Percentiles rank a stretch among this genome's conserved stretches.
Evolutionary conservation across 1,140 invertebrate genomes (phyloP).

Genomic region (Subanguina moxae): DNA sequence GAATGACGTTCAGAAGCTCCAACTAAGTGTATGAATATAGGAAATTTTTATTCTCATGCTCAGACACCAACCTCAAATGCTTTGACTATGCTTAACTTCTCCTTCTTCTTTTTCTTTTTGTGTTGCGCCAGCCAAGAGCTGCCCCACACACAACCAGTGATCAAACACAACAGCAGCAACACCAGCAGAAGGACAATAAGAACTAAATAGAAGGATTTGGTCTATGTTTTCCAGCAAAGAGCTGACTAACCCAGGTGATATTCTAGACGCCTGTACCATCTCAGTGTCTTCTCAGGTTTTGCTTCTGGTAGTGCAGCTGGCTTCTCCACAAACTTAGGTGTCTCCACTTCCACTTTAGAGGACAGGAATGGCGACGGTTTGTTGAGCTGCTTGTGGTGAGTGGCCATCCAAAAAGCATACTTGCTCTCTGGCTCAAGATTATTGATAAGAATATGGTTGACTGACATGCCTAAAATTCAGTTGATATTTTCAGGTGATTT

Average conservation of each 20-base stretch:
- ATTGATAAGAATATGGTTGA: neutral
- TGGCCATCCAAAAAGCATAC: neutral
- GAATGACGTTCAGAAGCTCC: too few relatives aligned
- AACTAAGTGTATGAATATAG: too few relatives aligned
- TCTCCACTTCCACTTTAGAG: neutral
- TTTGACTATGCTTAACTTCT: too few relatives aligned
- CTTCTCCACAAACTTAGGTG: too few relatives aligned
- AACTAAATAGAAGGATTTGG: neutral
- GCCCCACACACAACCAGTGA: neutral
- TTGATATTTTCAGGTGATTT: too few relatives aligned
- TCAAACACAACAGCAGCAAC: neutral
- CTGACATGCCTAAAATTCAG: neutral
- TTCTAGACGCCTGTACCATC: neutral
- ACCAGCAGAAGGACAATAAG: neutral
- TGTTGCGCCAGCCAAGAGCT: neutral
- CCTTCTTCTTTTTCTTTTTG: neutral
- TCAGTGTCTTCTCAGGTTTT: neutral
- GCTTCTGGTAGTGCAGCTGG: too few relatives aligned
- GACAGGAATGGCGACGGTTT: neutral
- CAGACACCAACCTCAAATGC: too few relatives aligned
- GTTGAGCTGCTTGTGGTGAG: neutral
- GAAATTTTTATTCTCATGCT: neutral
- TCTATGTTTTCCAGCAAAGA: too few relatives aligned
- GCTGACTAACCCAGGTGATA: neutral
- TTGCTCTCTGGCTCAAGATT: neutral